phyloP scores from a whole-genome alignment of 2,113 vertebrate species.

The Myiagra hebetior region DNA sequence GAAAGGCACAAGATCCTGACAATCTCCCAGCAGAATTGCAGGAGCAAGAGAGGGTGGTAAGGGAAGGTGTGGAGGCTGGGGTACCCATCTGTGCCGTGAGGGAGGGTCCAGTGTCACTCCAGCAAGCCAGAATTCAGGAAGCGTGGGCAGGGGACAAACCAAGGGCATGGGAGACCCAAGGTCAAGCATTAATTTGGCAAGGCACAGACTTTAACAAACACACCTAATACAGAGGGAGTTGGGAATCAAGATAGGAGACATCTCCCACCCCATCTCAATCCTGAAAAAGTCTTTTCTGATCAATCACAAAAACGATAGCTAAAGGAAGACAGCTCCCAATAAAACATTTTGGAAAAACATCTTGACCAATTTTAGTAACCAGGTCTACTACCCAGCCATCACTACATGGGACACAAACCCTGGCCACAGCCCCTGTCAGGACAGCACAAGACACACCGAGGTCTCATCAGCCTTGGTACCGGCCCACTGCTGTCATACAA shows the following conservation, averaged over 20 bases:
- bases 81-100: not conserved
- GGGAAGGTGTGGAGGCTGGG: not conserved
- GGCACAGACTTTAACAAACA: not conserved
- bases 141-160: not conserved
- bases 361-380: not conserved
- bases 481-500: not conserved
- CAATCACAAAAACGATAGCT: not conserved
- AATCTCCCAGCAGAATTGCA: not conserved
- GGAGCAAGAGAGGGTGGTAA: not conserved
- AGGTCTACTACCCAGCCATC: not conserved
- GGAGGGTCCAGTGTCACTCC: not conserved
- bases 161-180: not conserved
- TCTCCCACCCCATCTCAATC: not conserved
- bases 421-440: not conserved
- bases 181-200: not conserved
- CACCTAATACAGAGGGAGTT: accelerated
- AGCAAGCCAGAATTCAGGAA: not conserved
- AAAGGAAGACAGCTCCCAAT: not conserved
- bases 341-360: not conserved
- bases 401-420: not conserved
- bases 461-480: not conserved
- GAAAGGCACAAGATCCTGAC: not conserved
- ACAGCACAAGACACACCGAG: not conserved
- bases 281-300: not conserved
- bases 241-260: not conserved